Evolutionary conservation across 2,113 vertebrate species (phyloP).

Genomic region (Trematomus loennbergii): DNA sequence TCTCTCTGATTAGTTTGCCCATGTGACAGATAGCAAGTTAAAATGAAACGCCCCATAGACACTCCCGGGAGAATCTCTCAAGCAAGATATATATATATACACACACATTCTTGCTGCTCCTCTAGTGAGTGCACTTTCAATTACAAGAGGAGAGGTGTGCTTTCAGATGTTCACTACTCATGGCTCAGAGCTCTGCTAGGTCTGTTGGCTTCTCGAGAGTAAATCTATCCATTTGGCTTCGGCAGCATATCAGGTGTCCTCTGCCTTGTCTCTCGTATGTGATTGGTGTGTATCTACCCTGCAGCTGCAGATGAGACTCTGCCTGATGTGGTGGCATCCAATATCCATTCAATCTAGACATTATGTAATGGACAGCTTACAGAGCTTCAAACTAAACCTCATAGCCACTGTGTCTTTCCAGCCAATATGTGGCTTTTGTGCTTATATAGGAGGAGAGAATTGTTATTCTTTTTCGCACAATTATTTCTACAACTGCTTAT

Average conservation of each 20-base stretch:
- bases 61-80: constrained; percentile 68
- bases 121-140: constrained; percentile 77
- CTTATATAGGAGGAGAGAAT: constrained; percentile 1
- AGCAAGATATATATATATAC: constrained; percentile 54
- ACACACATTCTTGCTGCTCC: constrained; percentile 50
- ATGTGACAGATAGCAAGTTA: constrained; percentile 78
- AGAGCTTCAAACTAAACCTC: constrained; percentile 30
- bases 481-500: not conserved
- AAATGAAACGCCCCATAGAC: constrained; percentile 75
- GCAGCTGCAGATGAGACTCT: constrained; percentile 63
- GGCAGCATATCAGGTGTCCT: constrained; percentile 72
- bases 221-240: constrained; percentile 74
- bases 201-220: constrained; percentile 65
- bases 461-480: not conserved
- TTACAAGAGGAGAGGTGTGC: constrained; percentile 70
- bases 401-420: not conserved
- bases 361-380: constrained; percentile 57
- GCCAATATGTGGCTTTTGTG: not conserved
- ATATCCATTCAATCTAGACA: constrained; percentile 62
- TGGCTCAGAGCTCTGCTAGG: constrained; percentile 66
- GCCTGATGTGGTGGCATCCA: constrained; percentile 73
- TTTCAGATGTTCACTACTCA: constrained; percentile 72
- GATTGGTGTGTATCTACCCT: constrained; percentile 68
- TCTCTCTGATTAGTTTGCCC: constrained; percentile 81
- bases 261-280: constrained; percentile 65